These are phyloP conservation scores for Taenaris catops DNA, from an alignment of 2,888 invertebrate species.

Conservation along the genomic window DNA sequence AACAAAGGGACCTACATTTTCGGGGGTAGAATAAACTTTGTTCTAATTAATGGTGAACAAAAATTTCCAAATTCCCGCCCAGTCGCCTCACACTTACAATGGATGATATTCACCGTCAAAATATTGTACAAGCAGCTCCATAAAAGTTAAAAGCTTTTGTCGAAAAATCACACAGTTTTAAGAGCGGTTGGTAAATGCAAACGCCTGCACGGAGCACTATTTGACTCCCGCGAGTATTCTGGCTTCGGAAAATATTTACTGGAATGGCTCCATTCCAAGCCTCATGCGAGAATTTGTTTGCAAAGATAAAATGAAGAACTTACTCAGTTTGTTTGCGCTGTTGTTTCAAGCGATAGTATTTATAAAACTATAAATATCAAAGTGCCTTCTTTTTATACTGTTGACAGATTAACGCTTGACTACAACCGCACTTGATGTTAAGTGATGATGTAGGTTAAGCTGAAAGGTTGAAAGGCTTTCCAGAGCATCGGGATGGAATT, in stretches of 20 bases:
- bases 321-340: conserved; percentile 5
- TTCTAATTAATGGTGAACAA: no score
- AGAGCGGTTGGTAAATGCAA: conserved; percentile 52
- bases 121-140: conserved; percentile 53
- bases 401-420: no score
- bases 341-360: no score
- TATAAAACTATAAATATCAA: no score
- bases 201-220: conserved; percentile 44
- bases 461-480: no score
- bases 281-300: conserved; percentile 21
- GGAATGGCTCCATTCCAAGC: conserved; percentile 27
- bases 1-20: no score
- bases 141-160: conserved; percentile 74
- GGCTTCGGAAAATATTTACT: conserved; percentile 44
- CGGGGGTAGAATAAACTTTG: no score
- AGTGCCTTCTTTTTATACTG: not conserved
- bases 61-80: no score
- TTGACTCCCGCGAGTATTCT: conserved; percentile 54
- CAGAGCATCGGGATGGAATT: no score
- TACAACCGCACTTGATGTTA: no score
- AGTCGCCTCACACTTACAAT: no score
- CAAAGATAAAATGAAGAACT: conserved; percentile 17
- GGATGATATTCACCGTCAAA: conserved; percentile 34
- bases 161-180: conserved; percentile 51
- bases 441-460: no score